These are phyloP conservation scores for Cryptocephalus primarius DNA, from an alignment of 2,888 invertebrate species.

Conservation along the genomic window DNA sequence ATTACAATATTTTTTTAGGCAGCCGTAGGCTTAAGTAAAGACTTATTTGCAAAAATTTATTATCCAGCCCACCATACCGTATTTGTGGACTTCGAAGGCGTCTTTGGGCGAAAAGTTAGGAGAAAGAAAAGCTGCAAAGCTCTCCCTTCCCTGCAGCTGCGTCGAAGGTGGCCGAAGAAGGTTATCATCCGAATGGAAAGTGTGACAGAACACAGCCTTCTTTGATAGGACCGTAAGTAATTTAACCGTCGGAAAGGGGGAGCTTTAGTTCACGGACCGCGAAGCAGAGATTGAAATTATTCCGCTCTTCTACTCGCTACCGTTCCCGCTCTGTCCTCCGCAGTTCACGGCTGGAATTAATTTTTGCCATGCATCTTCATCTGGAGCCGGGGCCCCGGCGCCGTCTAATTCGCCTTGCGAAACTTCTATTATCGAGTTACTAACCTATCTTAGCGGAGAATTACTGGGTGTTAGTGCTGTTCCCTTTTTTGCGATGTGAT, in stretches of 20 bases:
- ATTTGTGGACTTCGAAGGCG: too few relatives aligned
- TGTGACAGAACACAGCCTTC: slow-evolving; percentile 19
- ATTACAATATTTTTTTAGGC: too few relatives aligned
- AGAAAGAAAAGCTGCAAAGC: too few relatives aligned
- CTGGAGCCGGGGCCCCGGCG: background rate
- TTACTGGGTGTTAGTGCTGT: too few relatives aligned
- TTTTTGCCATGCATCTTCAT: slow-evolving; percentile 5
- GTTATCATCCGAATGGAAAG: slow-evolving; percentile 19
- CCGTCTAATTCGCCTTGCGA: too few relatives aligned
- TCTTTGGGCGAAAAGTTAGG: too few relatives aligned
- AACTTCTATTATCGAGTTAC: too few relatives aligned
- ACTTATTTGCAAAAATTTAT: too few relatives aligned
- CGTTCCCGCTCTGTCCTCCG: slow-evolving; percentile 2
- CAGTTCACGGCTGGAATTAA: slow-evolving; percentile 20
- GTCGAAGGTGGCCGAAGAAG: slow-evolving; percentile 12
- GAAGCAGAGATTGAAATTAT: slow-evolving; percentile 27
- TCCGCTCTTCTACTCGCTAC: slow-evolving; percentile 23
- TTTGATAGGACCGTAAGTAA: slow-evolving; percentile 27
- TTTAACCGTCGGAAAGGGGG: slow-evolving; percentile 21
- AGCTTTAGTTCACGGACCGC: slow-evolving; percentile 23
- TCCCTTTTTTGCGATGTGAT: too few relatives aligned
- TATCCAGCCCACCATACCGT: too few relatives aligned
- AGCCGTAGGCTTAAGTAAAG: too few relatives aligned
- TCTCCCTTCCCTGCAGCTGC: background rate
- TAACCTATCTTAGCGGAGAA: too few relatives aligned